Conservation (phyloP, 2,888 invertebrate genomes). For the Nomada flava region DNA sequence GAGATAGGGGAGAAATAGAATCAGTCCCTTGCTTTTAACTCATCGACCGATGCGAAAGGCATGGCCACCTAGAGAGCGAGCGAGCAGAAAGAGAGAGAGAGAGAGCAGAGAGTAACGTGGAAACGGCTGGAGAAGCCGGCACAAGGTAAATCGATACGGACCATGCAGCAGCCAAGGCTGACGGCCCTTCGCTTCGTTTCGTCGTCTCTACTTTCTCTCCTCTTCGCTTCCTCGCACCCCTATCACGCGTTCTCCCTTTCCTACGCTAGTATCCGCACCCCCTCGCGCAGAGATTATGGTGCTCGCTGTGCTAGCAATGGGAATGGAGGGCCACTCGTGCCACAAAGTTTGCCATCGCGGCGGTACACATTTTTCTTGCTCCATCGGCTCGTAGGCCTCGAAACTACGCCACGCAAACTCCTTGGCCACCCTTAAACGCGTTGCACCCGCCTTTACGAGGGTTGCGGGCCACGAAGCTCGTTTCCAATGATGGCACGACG, state of each 20-base stretch:
- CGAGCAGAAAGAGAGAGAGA: background rate
- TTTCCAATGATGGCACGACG: background rate
- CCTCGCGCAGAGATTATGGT: constrained; percentile 53
- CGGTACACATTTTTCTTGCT: constrained; percentile 4
- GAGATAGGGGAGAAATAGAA: constrained; percentile 34
- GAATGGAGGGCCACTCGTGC: constrained; percentile 61
- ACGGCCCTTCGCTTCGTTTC: constrained; percentile 61
- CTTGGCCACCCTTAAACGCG: background rate
- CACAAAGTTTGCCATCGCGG: constrained; percentile 50
- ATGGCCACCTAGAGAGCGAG: background rate
- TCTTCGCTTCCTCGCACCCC: constrained; percentile 49
- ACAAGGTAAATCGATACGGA: constrained; percentile 76
- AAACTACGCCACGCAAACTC: background rate
- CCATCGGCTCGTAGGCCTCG: constrained; percentile 8
- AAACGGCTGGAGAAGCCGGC: constrained; percentile 64
- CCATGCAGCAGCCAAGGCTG: constrained; percentile 72
- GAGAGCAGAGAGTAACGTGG: constrained; percentile 31
- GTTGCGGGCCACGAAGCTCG: background rate
- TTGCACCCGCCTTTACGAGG: background rate
- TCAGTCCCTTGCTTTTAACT: constrained; percentile 45
- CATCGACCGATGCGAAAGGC: constrained; percentile 23
- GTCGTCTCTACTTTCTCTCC: constrained; percentile 57
- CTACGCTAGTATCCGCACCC: constrained; percentile 27
- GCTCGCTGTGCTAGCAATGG: constrained; percentile 44
- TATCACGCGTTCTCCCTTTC: constrained; percentile 36